These are phyloP conservation scores for Zaprionus kolodkinae DNA, from an alignment of 1,140 invertebrate genomes.

Conservation along the genomic window DNA sequence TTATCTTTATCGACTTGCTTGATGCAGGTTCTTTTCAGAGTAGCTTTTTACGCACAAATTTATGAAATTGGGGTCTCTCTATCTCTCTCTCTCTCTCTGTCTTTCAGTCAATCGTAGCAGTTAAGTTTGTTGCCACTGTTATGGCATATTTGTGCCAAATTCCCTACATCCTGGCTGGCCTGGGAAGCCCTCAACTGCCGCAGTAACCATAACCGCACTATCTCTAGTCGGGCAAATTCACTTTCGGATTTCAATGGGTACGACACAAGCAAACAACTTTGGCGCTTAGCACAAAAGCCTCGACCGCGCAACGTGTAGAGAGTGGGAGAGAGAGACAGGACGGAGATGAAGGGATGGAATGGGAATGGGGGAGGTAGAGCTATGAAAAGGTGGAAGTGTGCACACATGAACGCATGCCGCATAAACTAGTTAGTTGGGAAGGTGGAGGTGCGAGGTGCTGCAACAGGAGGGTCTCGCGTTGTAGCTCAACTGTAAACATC, in stretches of 20 bases:
- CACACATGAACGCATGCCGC: slow-evolving; percentile 52
- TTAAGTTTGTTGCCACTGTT: slow-evolving; percentile 58
- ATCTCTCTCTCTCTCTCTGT: no score
- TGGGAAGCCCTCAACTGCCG: slow-evolving; percentile 4
- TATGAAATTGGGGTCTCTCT: slow-evolving; percentile 14
- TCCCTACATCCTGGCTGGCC: slow-evolving; percentile 6
- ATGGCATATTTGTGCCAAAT: slow-evolving; percentile 61
- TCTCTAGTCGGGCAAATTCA: slow-evolving; percentile 51
- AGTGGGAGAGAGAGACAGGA: no score
- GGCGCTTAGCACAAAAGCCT: slow-evolving; percentile 41
- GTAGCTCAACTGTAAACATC: slow-evolving; percentile 79
- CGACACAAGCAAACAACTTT: slow-evolving; percentile 45
- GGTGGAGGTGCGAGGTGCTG: slow-evolving; percentile 12
- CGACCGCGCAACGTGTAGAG: slow-evolving; percentile 4
- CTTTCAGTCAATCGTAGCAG: slow-evolving; percentile 54
- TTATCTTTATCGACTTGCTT: background rate
- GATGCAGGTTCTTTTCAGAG: background rate
- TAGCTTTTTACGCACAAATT: background rate
- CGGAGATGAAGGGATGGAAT: no score
- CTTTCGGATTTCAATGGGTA: slow-evolving; percentile 46
- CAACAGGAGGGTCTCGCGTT: slow-evolving; percentile 34
- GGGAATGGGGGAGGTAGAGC: no score
- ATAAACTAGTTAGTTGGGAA: slow-evolving; percentile 29
- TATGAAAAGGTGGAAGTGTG: slow-evolving; percentile 5
- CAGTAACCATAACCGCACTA: slow-evolving; percentile 46